Conservation (phyloP, 2,888 invertebrate species). For the Calephelis perditalis region DNA sequence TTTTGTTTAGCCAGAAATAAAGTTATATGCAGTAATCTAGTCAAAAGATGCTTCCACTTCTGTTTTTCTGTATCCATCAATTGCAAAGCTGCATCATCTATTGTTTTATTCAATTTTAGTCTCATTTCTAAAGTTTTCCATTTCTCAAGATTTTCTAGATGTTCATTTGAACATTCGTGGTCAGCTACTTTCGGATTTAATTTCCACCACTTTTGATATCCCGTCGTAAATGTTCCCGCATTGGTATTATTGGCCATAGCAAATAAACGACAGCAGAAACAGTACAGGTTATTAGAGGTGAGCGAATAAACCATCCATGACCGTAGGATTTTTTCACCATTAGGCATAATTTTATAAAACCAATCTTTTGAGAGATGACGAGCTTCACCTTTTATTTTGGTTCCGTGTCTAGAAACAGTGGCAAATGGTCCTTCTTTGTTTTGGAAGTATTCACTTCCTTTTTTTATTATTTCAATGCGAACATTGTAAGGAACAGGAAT, state of each 20-base stretch:
- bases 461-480: conserved; percentile 23
- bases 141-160: conserved; percentile 15
- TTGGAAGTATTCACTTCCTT: conserved; percentile 22
- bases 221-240: conserved; percentile 17
- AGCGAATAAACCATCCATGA: conserved; percentile 21
- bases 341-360: conserved; percentile 21
- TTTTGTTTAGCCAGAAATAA: conserved; percentile 1
- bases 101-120: conserved; percentile 16
- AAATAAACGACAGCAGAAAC: conserved; percentile 16
- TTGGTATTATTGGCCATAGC: neutral
- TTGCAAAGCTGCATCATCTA: conserved; percentile 14
- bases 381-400: conserved; percentile 7
- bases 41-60: conserved; percentile 15
- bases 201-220: conserved; percentile 17
- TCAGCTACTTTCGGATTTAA: conserved; percentile 13
- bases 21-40: conserved; percentile 9
- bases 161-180: conserved; percentile 15
- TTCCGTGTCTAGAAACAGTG: conserved; percentile 17
- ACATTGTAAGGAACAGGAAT: conserved; percentile 19
- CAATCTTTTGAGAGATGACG: conserved; percentile 19
- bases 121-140: conserved; percentile 16
- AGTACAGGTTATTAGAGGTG: conserved; percentile 18
- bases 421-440: conserved; percentile 21
- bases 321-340: conserved; percentile 22
- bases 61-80: conserved; percentile 14